Base-by-base conservation (phyloP, 2,888 invertebrate genomes). In the Galerucella calmariensis region DNA sequence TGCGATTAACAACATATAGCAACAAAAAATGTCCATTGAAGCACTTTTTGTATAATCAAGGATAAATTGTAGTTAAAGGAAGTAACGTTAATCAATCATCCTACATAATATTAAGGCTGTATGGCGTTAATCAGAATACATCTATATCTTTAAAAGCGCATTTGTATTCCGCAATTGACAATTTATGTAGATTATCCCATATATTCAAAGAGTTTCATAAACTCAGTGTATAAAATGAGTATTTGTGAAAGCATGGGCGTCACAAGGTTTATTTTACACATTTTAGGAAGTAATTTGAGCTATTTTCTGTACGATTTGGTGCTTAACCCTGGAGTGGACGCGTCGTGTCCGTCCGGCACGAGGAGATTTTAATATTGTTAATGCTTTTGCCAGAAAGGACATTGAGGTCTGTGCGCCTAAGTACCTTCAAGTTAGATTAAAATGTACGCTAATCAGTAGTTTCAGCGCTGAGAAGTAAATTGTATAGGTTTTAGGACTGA, bases 61-160 rank as follows among this genome's bases (percentile, higher is more conserved):
- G 48, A n/a, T 48, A 51, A 5, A 51, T 14, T 8, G 48, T 24
- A n/a, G 51, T 51, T 27, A 11, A 24, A 24, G 8, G 20, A 68
- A n/a, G 51, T 51, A 51, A 68, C 58, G 58, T 44, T 68, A 68
- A 59, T 68, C 68, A 68, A 68, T 68, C 68, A 59, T 68, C 68
- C 58, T 58, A 68, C 35, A 35, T 35, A 68, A 35, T 35, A 68
- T 68, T 59, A 68, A 68, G 44, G 35, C 62, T 62, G 14, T n/a
- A 51, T n/a, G 51, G 62, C 68, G 35, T n/a, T 58, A 44, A 44
- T 59, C 68, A 16, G 16, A 61, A 59, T 69, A 61, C 16, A n/a
- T 20, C 16, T 24, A 69, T 69, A 69, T 69, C 59, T 20, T 61
- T 69, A 59, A 69, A 46, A 69, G 48, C 61, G 69, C 61, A 69